A percentile compares a stretch with the other conserved stretches of the same genome.
Evolutionary conservation across 2,113 vertebrate species (phyloP).

Genomic region (Arenaria interpres): DNA sequence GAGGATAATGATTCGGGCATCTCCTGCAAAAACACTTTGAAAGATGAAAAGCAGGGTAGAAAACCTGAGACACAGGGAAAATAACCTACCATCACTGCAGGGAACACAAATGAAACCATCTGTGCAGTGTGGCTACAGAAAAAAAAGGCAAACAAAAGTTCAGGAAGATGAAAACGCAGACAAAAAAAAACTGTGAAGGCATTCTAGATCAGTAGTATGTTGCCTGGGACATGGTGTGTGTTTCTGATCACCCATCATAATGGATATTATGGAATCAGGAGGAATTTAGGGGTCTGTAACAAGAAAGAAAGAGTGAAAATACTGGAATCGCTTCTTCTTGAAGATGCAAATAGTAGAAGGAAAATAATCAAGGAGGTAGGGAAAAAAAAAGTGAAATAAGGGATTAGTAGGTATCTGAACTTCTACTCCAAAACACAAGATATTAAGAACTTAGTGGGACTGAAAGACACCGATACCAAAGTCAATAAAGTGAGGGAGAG

Average conservation of each 20-base stretch:
- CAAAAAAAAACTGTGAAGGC: neutral
- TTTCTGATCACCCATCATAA: neutral
- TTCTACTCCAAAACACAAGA: neutral
- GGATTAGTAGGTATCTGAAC: neutral
- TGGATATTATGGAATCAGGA: neutral
- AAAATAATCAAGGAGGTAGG: neutral
- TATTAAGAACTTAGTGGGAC: neutral
- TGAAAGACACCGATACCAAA: neutral
- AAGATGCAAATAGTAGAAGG: neutral
- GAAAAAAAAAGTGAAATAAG: neutral
- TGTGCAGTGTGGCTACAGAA: neutral
- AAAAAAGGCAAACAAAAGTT: neutral
- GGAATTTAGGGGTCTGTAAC: neutral
- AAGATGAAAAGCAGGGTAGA: neutral
- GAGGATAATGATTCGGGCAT: neutral
- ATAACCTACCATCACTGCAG: neutral
- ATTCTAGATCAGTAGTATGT: neutral
- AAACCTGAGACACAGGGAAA: neutral
- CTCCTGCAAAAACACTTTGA: neutral
- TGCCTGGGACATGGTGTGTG: neutral
- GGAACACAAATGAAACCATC: neutral
- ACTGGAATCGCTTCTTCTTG: neutral
- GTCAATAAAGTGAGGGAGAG: neutral
- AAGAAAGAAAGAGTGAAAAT: neutral
- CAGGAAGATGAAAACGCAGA: neutral